Conservation (phyloP, 2,797 vertebrate genomes). For the Pseudochromis fuscus region DNA sequence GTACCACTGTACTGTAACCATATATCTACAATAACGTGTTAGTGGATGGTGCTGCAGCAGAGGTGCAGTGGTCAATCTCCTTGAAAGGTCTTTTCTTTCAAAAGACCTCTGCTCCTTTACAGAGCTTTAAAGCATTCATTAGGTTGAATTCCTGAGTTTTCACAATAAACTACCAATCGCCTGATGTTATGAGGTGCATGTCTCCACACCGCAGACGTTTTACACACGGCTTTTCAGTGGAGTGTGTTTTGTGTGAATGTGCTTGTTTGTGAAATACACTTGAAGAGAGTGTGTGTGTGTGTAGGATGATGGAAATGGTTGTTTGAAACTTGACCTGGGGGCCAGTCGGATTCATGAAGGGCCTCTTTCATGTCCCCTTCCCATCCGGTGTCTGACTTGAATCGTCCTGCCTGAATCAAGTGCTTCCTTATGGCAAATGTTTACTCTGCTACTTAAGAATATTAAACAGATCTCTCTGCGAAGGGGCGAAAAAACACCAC, state of each 20-base stretch:
- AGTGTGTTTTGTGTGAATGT: constrained; percentile 28
- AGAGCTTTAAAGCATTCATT: constrained; percentile 78
- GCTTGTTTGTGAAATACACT: constrained; percentile 39
- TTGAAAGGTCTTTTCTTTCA: constrained; percentile 57
- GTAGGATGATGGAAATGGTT: constrained; percentile 52
- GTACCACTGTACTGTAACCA: too few relatives aligned
- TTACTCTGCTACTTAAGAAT: constrained; percentile 75
- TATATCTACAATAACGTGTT: background rate
- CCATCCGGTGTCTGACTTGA: constrained; percentile 73
- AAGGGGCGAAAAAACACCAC: constrained; percentile 11
- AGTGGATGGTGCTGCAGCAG: background rate
- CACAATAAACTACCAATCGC: constrained; percentile 68
- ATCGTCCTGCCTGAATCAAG: constrained; percentile 75
- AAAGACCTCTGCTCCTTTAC: constrained; percentile 71
- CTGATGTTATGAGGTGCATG: constrained; percentile 42
- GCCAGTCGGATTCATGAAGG: constrained; percentile 74
- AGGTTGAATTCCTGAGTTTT: constrained; percentile 75
- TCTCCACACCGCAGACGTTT: constrained; percentile 63
- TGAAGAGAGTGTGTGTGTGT: constrained; percentile 36
- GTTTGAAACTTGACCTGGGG: constrained; percentile 76
- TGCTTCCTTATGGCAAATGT: constrained; percentile 83
- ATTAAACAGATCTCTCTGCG: constrained; percentile 69
- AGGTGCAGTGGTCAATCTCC: constrained; percentile 21
- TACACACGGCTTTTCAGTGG: constrained; percentile 48
- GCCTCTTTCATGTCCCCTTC: constrained; percentile 77